Conservation (phyloP, 37 sponge, comb jelly and placozoan species). For the Hexactinellida sp. region DNA sequence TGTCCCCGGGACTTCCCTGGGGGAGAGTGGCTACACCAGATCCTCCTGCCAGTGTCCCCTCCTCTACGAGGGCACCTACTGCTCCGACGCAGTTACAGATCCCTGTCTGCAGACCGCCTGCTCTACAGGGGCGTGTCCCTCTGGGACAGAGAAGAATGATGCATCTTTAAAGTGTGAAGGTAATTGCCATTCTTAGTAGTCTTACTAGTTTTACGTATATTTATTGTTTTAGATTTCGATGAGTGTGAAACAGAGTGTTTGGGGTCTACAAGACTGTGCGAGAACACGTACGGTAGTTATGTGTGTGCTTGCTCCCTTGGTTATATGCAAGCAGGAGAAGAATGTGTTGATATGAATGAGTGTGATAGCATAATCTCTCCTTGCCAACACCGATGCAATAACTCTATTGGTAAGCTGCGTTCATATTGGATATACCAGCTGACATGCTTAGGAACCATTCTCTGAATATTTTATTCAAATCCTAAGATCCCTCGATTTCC, state of each 20-base stretch:
- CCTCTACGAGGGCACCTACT: background rate
- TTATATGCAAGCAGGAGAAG: background rate
- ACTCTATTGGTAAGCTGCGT: background rate
- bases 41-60: slow-evolving; percentile 5
- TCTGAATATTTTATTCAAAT: too few relatives aligned
- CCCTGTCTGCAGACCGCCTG: background rate
- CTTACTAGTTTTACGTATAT: too few relatives aligned
- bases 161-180: background rate
- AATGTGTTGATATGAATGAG: background rate
- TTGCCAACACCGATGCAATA: background rate
- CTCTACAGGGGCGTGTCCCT: background rate
- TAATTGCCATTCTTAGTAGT: too few relatives aligned
- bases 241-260: background rate
- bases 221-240: background rate
- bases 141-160: background rate
- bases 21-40: background rate
- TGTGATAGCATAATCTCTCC: background rate
- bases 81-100: background rate
- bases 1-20: background rate
- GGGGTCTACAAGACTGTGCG: background rate
- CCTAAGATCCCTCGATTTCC: too few relatives aligned
- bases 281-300: slow-evolving; percentile 1
- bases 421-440: background rate
- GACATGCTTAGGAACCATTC: too few relatives aligned
- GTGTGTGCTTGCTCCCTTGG: background rate